phyloP scores from a whole-genome alignment of 2,888 invertebrate genomes.

The Tetragonula carbonaria region DNA sequence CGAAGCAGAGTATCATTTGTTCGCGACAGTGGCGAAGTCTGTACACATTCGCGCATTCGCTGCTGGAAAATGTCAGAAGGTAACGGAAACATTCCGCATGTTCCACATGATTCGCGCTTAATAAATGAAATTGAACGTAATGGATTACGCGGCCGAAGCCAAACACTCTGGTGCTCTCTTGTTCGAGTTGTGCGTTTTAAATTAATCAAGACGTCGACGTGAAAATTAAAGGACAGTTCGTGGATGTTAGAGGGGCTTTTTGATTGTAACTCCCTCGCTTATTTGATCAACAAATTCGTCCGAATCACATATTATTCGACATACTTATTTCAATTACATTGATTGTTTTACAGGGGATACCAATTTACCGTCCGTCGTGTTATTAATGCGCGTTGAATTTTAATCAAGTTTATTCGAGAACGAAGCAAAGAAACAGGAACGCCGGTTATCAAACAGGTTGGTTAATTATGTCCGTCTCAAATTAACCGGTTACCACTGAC shows the following conservation, averaged over 20 bases:
- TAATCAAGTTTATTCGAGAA: not conserved
- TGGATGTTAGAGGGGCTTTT: not conserved
- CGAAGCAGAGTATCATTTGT: not conserved
- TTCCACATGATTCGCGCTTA: not conserved
- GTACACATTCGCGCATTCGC: not conserved
- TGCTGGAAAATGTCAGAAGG: not conserved
- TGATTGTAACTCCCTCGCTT: not conserved
- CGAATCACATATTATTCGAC: not conserved
- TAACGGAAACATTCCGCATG: not conserved
- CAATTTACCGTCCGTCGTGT: not conserved
- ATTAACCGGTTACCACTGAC: slow-evolving; percentile 5
- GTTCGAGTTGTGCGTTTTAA: not conserved
- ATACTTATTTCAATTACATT: not conserved
- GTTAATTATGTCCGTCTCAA: slow-evolving; percentile 11
- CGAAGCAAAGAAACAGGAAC: not conserved
- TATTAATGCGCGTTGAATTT: slow-evolving; percentile 14
- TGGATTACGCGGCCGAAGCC: not conserved
- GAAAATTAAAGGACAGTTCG: not conserved
- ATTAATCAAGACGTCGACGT: not conserved
- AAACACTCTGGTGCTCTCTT: not conserved
- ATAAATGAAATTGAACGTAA: not conserved
- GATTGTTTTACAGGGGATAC: not conserved
- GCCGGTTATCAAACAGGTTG: not conserved
- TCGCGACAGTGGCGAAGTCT: not conserved
- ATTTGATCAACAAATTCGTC: not conserved